A percentile compares a stretch with the other conserved stretches of the same genome.
Conservation (phyloP, 2,888 invertebrate species). For the Meteorus cinctellus region DNA sequence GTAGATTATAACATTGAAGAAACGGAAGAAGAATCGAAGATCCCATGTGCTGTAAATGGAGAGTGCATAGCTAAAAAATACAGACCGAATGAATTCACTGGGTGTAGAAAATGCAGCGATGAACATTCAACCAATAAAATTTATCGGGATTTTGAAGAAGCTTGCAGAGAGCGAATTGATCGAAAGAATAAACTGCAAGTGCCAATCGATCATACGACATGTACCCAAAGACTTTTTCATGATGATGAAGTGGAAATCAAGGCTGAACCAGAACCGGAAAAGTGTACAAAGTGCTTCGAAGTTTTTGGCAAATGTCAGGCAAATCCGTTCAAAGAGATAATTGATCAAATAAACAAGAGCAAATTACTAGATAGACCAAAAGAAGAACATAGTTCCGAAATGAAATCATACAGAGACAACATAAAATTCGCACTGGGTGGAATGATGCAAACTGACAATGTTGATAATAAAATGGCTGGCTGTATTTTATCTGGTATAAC, state of each 20-base stretch:
- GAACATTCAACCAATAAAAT: conserved; percentile 48
- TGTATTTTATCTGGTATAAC: conserved; percentile 29
- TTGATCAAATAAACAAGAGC: conserved; percentile 14
- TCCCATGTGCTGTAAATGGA: conserved; percentile 38
- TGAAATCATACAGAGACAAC: conserved; percentile 30
- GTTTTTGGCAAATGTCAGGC: conserved; percentile 11
- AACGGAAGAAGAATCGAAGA: conserved; percentile 19
- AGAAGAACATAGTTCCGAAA: conserved; percentile 4
- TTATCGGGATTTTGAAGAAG: conserved; percentile 51
- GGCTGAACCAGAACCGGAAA: conserved; percentile 24
- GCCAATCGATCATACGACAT: conserved; percentile 19
- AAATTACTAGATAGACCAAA: background rate
- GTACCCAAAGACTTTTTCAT: conserved; percentile 21
- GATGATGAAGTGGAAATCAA: conserved; percentile 20
- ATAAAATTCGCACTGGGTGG: conserved; percentile 34
- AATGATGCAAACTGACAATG: background rate
- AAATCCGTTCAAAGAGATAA: conserved; percentile 31
- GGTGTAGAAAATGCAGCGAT: conserved; percentile 44
- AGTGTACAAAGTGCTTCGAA: conserved; percentile 26
- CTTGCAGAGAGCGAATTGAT: conserved; percentile 43
- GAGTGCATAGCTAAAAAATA: conserved; percentile 62
- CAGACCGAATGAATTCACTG: conserved; percentile 47
- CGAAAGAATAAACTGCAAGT: conserved; percentile 16
- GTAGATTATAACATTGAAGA: conserved; percentile 35
- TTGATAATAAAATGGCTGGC: background rate